Percentiles rank a stretch among this genome's conserved stretches.
phyloP scores from a whole-genome alignment of 2,113 vertebrate species.

The Eulacestoma nigropectus region DNA sequence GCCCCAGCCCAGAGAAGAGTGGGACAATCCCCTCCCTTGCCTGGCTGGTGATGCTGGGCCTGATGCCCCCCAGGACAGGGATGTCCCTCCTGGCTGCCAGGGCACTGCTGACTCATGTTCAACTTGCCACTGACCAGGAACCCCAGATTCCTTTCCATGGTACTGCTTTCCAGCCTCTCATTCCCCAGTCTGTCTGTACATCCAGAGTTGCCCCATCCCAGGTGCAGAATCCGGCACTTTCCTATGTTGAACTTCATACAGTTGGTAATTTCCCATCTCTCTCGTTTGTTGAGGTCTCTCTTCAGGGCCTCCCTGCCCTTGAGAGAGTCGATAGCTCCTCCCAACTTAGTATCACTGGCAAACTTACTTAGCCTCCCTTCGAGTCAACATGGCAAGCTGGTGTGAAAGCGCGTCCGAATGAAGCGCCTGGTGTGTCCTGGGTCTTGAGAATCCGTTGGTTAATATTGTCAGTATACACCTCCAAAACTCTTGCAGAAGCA shows the following conservation, averaged over 20 bases:
- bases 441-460: not conserved
- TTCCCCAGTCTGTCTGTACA: fast-evolving
- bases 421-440: not conserved
- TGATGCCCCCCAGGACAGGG: not conserved
- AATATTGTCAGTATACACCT: fast-evolving
- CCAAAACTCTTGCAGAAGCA: not conserved
- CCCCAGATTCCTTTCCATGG: fast-evolving
- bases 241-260: not conserved
- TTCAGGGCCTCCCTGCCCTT: not conserved
- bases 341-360: not conserved
- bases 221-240: not conserved
- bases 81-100: not conserved
- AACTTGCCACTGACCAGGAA: not conserved
- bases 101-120: not conserved
- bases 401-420: not conserved
- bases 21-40: not conserved
- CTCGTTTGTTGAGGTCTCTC: not conserved
- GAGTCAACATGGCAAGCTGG: not conserved
- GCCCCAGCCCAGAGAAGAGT: fast-evolving
- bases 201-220: fast-evolving
- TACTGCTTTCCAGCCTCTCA: not conserved
- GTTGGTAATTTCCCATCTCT: not conserved
- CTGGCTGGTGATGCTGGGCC: fast-evolving
- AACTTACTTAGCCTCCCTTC: not conserved
- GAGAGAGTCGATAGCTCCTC: not conserved